Conservation (phyloP, 2,113 vertebrate species). For the Irena cyanogastra region DNA sequence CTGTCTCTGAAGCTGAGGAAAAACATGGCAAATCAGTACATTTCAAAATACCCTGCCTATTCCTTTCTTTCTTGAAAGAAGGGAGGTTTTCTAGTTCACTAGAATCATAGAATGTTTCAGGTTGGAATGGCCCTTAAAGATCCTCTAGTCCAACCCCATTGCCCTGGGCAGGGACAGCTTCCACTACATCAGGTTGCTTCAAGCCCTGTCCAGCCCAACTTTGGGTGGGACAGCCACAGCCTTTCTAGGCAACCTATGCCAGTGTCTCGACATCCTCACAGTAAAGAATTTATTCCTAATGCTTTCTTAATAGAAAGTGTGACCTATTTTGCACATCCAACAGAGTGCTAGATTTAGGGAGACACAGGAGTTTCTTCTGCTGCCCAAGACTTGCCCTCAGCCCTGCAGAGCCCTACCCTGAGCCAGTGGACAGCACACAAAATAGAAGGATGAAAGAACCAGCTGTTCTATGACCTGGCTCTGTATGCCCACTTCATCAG, state of each 20-base stretch:
- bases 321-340: not conserved
- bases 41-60: not conserved
- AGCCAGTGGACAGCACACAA: not conserved
- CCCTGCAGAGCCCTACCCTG: not conserved
- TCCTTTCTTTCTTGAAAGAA: not conserved
- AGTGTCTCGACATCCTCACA: not conserved
- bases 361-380: not conserved
- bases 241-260: not conserved
- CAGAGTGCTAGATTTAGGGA: not conserved
- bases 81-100: not conserved
- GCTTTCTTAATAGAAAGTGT: not conserved
- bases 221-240: not conserved
- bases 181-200: not conserved
- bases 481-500: not conserved
- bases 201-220: fast-evolving
- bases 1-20: not conserved
- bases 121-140: not conserved
- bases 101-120: not conserved
- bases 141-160: not conserved
- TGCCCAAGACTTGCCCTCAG: not conserved
- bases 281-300: not conserved
- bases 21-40: not conserved
- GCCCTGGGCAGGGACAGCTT: not conserved
- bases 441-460: not conserved
- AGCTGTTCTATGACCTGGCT: not conserved